Evolutionary conservation across 2,797 vertebrate species (phyloP), one percentile per base, ranked within the genome.

Genomic region (Allobates femoralis): DNA sequence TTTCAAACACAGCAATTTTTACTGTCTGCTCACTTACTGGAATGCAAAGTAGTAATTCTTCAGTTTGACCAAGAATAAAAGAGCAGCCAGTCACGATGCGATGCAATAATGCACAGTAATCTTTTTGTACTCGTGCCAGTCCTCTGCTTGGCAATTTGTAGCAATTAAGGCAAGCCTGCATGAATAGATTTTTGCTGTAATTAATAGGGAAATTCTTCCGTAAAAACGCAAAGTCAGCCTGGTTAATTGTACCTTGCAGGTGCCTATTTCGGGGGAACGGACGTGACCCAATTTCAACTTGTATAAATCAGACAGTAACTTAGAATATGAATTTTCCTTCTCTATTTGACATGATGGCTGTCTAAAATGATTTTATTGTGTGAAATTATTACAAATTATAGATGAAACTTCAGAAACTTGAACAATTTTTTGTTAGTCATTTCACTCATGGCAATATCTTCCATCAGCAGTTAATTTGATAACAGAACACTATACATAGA

Each of bases 141-240:
- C 37, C 55, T 76, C 82, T 64, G 67, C 23, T 37, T 26, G 34
- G 67, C 81, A 83, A 83, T 83, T 83, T 75, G 32, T 30, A 41
- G 69, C 69, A 83, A 83, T 83, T 74, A 83, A 83, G 28, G 81
- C 26, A 23, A 60, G 34, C 75, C 71, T 76, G 71, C 82, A 75
- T 58, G 34, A 64, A 76, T 76, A 41, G 73, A 76, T 84, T 84
- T 83, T 84, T 76, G 18, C 71, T 62, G 56, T 76, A 84, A 84
- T 84, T 84, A 75, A 32, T 62, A 75, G 69, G 55, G 58, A 84
- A 26, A 64, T 58, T 60, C 73, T 76, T 32, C 53, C 12, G 18
- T 62, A 51, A 66, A 76, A 84, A 76, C 64, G 55, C 53, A 76
- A 64, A 76, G 26, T 84, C 71, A 76, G 55, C 69, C 76, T 53